phyloP scores from a whole-genome alignment of 2,888 invertebrate genomes.

The Monochamus alternatus region DNA sequence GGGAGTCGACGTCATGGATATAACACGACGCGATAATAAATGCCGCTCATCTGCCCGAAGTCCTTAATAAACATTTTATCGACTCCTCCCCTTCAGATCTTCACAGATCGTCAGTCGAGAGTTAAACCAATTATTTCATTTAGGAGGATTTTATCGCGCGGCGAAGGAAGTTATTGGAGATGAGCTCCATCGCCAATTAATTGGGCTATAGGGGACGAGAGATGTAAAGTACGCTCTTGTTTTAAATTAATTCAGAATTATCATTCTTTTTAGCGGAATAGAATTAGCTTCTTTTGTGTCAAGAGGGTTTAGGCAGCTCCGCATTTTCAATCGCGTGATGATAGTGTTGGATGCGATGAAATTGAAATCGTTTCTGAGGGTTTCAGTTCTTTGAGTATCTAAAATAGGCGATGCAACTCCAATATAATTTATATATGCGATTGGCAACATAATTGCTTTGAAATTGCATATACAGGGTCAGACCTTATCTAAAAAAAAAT shows the following conservation, averaged over 20 bases:
- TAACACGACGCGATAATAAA: slow-evolving; percentile 17
- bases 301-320: not conserved
- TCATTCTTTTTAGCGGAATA: not conserved
- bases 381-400: no score
- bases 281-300: not conserved
- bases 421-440: no score
- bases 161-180: not conserved
- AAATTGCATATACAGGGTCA: no score
- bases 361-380: no score
- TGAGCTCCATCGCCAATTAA: not conserved
- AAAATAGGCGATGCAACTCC: no score
- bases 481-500: no score
- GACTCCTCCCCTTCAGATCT: not conserved
- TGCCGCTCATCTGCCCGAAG: not conserved
- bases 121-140: slow-evolving; percentile 6
- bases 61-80: slow-evolving; percentile 16
- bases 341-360: no score
- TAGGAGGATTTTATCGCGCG: not conserved
- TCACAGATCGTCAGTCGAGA: not conserved
- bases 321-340: no score
- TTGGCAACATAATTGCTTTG: no score
- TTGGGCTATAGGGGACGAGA: not conserved
- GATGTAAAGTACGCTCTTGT: not conserved
- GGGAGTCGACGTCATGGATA: slow-evolving; percentile 25
- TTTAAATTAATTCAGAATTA: not conserved